These are phyloP conservation scores for Schizopygopsis pylzovi DNA, from an alignment of 2,797 vertebrate species.

Conservation along the genomic window DNA sequence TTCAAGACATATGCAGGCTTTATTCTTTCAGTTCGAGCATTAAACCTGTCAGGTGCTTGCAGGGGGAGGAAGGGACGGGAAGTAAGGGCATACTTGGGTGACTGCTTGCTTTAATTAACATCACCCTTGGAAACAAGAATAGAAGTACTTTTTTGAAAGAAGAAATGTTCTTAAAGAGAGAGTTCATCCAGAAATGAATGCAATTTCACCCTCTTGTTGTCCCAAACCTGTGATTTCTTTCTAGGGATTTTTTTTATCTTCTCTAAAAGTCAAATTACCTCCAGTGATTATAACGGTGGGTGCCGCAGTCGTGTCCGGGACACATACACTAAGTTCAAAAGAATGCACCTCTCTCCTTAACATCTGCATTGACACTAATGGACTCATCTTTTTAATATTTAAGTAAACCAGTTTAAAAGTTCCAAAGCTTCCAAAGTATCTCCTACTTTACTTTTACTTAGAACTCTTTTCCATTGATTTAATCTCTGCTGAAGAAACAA, in stretches of 20 bases:
- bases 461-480: neutral
- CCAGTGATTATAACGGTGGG: neutral
- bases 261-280: neutral
- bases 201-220: neutral
- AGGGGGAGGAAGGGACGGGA: neutral
- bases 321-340: neutral
- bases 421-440: neutral
- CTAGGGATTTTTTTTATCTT: neutral
- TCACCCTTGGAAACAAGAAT: neutral
- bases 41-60: slow-evolving; percentile 10
- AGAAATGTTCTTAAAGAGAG: neutral
- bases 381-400: neutral
- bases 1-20: neutral
- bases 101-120: slow-evolving; percentile 23
- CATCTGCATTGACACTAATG: neutral
- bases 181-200: too few species aligned
- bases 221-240: neutral
- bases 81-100: slow-evolving; percentile 2
- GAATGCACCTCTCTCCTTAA: neutral
- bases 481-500: neutral
- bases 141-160: neutral
- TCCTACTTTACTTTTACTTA: neutral
- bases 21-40: slow-evolving; percentile 24
- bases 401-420: neutral
- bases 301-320: too few species aligned